Conservation (phyloP, 2,113 vertebrate species). For the Bubalus kerabau region DNA sequence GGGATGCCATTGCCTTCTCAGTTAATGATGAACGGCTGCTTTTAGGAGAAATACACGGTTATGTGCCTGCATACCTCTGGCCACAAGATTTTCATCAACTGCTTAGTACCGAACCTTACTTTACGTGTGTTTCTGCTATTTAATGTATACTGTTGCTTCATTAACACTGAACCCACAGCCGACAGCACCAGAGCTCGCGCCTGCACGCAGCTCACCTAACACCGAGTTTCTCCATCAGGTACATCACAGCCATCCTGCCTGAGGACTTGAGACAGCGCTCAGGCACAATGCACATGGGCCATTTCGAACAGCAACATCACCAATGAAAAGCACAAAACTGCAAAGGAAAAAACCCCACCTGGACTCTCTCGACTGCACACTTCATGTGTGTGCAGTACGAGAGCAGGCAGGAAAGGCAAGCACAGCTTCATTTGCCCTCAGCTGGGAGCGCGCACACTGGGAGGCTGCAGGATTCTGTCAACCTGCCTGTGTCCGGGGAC, state of each 20-base stretch:
- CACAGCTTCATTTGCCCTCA: not conserved
- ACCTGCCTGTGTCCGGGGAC: not conserved
- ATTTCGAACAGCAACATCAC: not conserved
- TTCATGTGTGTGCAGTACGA: not conserved
- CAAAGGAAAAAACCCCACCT: not conserved
- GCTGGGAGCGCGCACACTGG: rapidly evolving
- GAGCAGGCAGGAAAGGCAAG: not conserved
- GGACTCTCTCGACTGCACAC: not conserved
- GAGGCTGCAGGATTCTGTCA: not conserved
- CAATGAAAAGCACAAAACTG: not conserved
- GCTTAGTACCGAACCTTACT: not conserved
- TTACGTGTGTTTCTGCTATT: not conserved
- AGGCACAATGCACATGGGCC: not conserved
- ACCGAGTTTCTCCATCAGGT: not conserved
- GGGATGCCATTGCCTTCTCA: too few species aligned
- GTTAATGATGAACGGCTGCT: not conserved
- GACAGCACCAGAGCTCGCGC: not conserved
- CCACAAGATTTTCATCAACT: not conserved
- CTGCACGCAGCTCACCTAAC: not conserved
- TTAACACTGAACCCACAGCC: not conserved
- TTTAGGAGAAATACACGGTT: not conserved
- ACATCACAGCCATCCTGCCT: not conserved
- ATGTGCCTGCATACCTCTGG: not conserved
- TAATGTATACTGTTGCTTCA: not conserved
- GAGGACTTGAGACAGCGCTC: not conserved